Conservation (phyloP, 2,888 invertebrate species). For the Saturnia japonica region DNA sequence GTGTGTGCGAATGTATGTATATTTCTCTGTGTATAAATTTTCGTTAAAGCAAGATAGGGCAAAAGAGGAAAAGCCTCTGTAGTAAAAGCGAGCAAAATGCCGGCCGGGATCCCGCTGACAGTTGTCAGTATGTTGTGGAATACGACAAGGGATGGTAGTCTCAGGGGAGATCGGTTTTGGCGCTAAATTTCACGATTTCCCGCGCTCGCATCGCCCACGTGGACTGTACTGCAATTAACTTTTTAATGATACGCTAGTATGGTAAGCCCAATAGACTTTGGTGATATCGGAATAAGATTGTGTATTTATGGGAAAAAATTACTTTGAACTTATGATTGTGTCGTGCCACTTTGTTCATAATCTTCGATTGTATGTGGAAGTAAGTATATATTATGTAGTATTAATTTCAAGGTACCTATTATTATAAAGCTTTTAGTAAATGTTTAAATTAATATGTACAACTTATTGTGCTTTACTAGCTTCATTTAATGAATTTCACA, state of each 20-base stretch:
- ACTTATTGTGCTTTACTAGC: background rate
- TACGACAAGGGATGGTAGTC: conserved; percentile 69
- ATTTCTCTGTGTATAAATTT: conserved; percentile 64
- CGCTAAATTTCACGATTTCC: conserved; percentile 66
- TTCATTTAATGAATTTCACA: background rate
- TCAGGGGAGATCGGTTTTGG: conserved; percentile 54
- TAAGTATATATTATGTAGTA: conserved; percentile 50
- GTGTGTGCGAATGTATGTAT: conserved; percentile 54
- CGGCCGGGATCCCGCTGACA: conserved; percentile 61
- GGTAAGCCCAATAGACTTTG: conserved; percentile 32
- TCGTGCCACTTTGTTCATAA: conserved; percentile 51
- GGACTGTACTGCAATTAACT: conserved; percentile 44
- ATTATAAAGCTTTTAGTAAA: background rate
- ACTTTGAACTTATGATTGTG: conserved; percentile 68
- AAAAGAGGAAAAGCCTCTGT: conserved; percentile 71
- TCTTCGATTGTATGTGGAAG: conserved; percentile 62
- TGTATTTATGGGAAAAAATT: conserved; percentile 45
- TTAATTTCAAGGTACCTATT: background rate
- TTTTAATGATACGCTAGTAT: conserved; percentile 42
- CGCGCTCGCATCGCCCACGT: conserved; percentile 65
- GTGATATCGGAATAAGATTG: conserved; percentile 46
- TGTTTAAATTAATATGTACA: background rate
- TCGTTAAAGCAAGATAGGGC: conserved; percentile 72
- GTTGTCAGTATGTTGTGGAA: conserved; percentile 70
- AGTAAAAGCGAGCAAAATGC: conserved; percentile 69